Evolutionary conservation across 2,888 invertebrate genomes (phyloP).

Genomic region (Trissolcus brochymenae): DNA sequence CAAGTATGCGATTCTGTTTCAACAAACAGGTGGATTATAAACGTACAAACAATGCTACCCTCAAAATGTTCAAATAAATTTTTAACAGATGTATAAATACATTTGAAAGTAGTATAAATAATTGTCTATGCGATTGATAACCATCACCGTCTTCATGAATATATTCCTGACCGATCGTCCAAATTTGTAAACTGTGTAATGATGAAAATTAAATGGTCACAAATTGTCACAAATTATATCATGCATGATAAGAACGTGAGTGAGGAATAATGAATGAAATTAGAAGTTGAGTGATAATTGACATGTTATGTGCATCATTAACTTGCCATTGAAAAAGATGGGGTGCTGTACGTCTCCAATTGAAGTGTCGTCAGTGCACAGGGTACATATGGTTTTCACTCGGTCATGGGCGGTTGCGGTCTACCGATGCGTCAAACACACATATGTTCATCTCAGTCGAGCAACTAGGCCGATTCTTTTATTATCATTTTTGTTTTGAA

Average conservation of each 20-base stretch:
- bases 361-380: slow-evolving; percentile 55
- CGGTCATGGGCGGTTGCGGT: slow-evolving; percentile 52
- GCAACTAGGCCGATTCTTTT: too few relatives aligned
- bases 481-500: too few relatives aligned
- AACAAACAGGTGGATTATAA: too few relatives aligned
- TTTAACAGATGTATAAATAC: too few relatives aligned
- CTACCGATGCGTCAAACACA: slow-evolving; percentile 43
- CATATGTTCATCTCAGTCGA: slow-evolving; percentile 35
- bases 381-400: slow-evolving; percentile 60
- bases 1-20: too few relatives aligned
- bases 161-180: too few relatives aligned
- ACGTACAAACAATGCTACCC: too few relatives aligned
- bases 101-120: too few relatives aligned
- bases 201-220: neutral
- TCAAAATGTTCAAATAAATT: too few relatives aligned
- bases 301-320: slow-evolving; percentile 48
- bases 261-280: slow-evolving; percentile 39
- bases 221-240: neutral
- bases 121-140: too few relatives aligned
- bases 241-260: slow-evolving; percentile 3
- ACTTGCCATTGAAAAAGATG: slow-evolving; percentile 28
- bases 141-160: too few relatives aligned
- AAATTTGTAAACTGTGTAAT: too few relatives aligned
- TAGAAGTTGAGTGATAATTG: slow-evolving; percentile 39
- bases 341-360: slow-evolving; percentile 45